phyloP scores from a whole-genome alignment of 1,140 invertebrate species.

The Bombus ignitus region DNA sequence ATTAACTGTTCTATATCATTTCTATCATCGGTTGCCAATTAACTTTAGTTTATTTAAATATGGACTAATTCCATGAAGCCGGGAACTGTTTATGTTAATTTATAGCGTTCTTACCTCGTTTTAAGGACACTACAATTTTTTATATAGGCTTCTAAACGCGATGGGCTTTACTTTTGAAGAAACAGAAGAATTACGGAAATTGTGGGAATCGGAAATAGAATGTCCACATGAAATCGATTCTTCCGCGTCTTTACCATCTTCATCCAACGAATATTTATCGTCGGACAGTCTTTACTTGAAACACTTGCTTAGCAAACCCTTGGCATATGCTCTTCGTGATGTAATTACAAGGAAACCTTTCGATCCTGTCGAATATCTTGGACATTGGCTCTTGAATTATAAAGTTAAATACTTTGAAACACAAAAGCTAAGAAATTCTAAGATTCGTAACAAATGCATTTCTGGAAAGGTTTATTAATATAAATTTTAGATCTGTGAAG shows the following conservation, averaged over 20 bases:
- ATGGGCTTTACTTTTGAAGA: conserved; percentile 48
- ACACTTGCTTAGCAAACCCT: conserved; percentile 52
- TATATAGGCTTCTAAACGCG: conserved; percentile 44
- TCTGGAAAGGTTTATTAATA: background rate
- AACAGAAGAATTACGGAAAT: conserved; percentile 15
- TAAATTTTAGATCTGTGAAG: conserved; percentile 61
- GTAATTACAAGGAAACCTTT: conserved; percentile 67
- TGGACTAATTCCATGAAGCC: no score
- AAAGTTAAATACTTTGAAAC: conserved; percentile 54
- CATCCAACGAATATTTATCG: conserved; percentile 26
- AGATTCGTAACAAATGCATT: no score
- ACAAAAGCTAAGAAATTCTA: no score
- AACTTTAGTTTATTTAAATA: no score
- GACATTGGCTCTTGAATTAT: conserved; percentile 72
- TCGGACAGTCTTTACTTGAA: conserved; percentile 57
- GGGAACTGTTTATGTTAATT: no score
- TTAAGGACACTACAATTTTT: background rate
- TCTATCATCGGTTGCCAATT: no score
- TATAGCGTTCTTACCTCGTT: no score
- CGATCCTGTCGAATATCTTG: conserved; percentile 76
- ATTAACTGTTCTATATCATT: no score
- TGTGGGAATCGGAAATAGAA: conserved; percentile 15
- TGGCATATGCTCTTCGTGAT: conserved; percentile 64
- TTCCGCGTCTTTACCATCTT: conserved; percentile 8
- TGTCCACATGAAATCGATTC: conserved; percentile 22